Percentiles rank a stretch among this genome's conserved stretches.
Evolutionary conservation across 23 tunicate species (phyloP).

Genomic region (Trididemnum nubilum): DNA sequence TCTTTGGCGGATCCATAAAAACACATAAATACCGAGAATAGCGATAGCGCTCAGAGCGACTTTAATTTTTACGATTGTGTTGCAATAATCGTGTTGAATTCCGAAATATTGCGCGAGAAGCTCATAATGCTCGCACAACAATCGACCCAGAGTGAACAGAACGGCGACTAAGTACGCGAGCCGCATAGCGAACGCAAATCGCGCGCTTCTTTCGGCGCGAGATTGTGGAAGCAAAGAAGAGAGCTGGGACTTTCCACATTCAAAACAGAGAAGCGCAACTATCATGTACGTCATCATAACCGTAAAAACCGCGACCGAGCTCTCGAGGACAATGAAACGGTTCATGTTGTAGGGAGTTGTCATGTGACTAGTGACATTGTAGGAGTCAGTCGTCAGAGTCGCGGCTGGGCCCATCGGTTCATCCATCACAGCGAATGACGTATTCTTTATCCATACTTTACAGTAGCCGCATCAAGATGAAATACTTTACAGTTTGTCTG

Average conservation of each 20-base stretch:
- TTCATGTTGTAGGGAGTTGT: conserved; percentile 3
- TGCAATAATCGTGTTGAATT: conserved; percentile 38
- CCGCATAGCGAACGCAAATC: conserved; percentile 33
- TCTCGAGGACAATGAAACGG: conserved; percentile 50
- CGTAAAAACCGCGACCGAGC: conserved; percentile 30
- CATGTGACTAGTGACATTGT: not conserved
- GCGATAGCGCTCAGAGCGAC: conserved; percentile 35
- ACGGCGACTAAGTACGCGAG: conserved; percentile 17
- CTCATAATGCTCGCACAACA: conserved; percentile 46
- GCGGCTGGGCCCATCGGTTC: too few relatives aligned
- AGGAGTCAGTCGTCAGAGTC: too few relatives aligned
- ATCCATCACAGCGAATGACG: too few relatives aligned
- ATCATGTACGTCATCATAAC: conserved; percentile 10
- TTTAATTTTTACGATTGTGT: conserved; percentile 41
- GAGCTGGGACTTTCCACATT: not conserved
- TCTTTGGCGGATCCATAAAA: conserved; percentile 69
- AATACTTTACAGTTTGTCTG: too few relatives aligned
- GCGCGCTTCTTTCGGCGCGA: not conserved
- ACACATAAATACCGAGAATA: conserved; percentile 43
- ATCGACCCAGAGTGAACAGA: conserved; percentile 25
- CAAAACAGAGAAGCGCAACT: conserved; percentile 23
- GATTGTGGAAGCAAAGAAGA: not conserved
- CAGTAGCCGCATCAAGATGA: too few relatives aligned
- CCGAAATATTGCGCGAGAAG: conserved; percentile 41
- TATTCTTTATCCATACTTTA: too few relatives aligned